A percentile compares a stretch with the other conserved stretches of the same genome.
Evolutionary conservation across 2,113 vertebrate species (phyloP).

Genomic region (Perca flavescens): DNA sequence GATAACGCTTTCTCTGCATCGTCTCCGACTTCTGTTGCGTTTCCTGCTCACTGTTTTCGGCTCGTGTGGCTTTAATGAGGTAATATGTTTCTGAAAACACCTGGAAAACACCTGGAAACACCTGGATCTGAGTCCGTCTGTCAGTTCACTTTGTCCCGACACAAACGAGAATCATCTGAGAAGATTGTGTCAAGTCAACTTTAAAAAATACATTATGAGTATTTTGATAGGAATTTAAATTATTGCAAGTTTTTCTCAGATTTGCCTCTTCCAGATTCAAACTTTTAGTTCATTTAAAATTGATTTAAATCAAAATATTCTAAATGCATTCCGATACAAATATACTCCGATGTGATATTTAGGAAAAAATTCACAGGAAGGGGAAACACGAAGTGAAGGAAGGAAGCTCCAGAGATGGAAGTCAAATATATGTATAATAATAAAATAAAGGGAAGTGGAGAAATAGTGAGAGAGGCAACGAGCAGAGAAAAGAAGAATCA

Average conservation of each 20-base stretch:
- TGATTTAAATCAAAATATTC: background rate
- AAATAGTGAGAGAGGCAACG: too few species aligned
- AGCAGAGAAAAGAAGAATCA: too few species aligned
- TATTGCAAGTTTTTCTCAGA: background rate
- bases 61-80: conserved; percentile 87
- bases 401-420: conserved; percentile 46
- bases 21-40: too few species aligned
- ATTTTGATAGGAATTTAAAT: background rate
- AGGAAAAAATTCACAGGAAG: background rate
- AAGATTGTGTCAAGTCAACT: too few species aligned
- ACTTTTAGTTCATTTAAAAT: background rate
- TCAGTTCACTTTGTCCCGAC: background rate
- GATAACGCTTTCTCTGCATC: background rate
- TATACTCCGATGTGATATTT: background rate
- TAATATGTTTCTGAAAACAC: conserved; percentile 89
- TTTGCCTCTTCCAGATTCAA: background rate
- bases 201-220: conserved; percentile 1
- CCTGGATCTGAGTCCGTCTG: conserved; percentile 81
- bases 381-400: background rate
- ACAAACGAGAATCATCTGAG: too few species aligned
- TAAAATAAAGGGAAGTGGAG: conserved; percentile 5
- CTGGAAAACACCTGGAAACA: conserved; percentile 58
- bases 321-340: background rate
- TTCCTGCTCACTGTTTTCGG: conserved; percentile 81
- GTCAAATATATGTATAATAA: conserved; percentile 58